Base-by-base conservation (phyloP, 2,888 invertebrate species). In the Deladenus siricidicola region DNA sequence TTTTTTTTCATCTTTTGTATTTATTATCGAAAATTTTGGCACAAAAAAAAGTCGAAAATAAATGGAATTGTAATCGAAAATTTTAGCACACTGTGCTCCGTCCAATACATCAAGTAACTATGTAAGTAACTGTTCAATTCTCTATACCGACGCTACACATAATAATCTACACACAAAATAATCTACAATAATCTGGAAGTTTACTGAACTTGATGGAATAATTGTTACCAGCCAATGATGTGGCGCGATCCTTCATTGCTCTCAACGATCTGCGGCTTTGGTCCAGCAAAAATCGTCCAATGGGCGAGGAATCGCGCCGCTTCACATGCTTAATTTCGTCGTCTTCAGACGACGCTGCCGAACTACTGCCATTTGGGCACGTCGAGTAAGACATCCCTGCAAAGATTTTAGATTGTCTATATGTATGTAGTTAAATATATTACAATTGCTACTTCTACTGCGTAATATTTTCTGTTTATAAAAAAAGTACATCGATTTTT, bases 271-370 rank as follows among this genome's bases (percentile, higher is more conserved):
- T 19, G 3, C 62, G 62, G 21, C 62, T 34, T 24, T 53, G 34
- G 24, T 62, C 62, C 8, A 62, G n/a, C 19, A 58, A 8, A 34
- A 62, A 62, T 19, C 53, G 47, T 4, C 61, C 29, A 19, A 62
- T 42, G 19, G 57, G 57, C 21, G 57, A 57, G 8, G 52, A 54
- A 21, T 57, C 84, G 24, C 58, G 58, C 3, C 58, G 34, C 8
- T 14, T 6, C 39, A 34, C 39, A 34, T 14, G 39, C 14, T 14
- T 14, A 6, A 34, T 34, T 34, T 34, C 39, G 14, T 34, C 39
- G 14, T 34, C 39, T 34, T 34, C 14, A 14, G 14, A 6, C 14
- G 6, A 14, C 39, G 6, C 14, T 34, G 6, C 39, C 39, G 8
- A 10, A 34, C 14, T 6, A 10, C 14, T 34, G 39, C 8, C 39